Evolutionary conservation across 2,113 vertebrate species (phyloP).

Genomic region (Thinocorus orbignyianus): DNA sequence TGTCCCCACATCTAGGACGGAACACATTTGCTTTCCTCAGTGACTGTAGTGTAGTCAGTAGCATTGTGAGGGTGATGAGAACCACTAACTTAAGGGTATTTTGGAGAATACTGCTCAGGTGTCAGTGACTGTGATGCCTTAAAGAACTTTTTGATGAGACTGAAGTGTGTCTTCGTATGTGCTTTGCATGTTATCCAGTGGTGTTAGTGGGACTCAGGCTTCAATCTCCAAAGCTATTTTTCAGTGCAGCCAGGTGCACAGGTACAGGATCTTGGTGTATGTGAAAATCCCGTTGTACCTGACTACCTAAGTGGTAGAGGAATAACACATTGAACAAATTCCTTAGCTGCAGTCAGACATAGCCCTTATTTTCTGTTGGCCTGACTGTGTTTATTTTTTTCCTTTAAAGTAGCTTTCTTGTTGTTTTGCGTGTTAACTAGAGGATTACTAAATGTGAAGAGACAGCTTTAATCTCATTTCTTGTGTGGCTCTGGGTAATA

Average conservation of each 20-base stretch:
- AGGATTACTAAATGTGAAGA: slow-evolving; percentile 42
- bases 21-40: neutral
- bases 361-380: neutral
- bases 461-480: slow-evolving; percentile 38
- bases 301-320: neutral
- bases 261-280: neutral
- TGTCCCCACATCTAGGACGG: neutral
- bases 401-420: neutral
- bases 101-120: neutral
- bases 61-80: neutral
- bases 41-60: neutral
- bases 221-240: neutral
- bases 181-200: neutral
- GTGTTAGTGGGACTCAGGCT: neutral
- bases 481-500: neutral
- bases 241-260: neutral
- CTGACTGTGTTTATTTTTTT: neutral
- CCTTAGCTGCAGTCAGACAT: neutral
- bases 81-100: neutral
- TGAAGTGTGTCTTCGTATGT: neutral
- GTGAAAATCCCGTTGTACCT: neutral
- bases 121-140: neutral
- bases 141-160: neutral
- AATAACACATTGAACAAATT: neutral
- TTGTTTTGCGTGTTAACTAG: slow-evolving; percentile 10